Percentiles rank a stretch among this genome's conserved stretches.
Evolutionary conservation across 2,888 invertebrate species (phyloP).

Genomic region (Unio delphinus): DNA sequence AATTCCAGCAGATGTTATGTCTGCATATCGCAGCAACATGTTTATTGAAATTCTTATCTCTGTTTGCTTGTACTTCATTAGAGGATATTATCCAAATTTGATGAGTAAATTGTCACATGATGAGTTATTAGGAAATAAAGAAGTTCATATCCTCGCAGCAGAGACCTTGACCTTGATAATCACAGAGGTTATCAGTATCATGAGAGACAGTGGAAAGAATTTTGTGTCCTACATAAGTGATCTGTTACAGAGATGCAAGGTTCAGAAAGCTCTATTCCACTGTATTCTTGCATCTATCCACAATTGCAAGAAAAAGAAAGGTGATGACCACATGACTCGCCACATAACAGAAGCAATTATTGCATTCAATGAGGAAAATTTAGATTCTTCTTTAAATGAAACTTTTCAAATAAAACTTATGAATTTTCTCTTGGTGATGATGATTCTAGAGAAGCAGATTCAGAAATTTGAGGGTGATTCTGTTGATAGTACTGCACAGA

Average conservation of each 20-base stretch:
- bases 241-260: constrained; percentile 80
- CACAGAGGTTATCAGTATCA: constrained; percentile 81
- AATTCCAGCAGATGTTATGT: constrained; percentile 77
- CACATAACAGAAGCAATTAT: constrained; percentile 84
- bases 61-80: constrained; percentile 84
- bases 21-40: constrained; percentile 83
- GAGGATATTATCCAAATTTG: constrained; percentile 82
- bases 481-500: constrained; percentile 67
- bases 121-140: constrained; percentile 80
- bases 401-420: constrained; percentile 69
- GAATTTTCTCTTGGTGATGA: constrained; percentile 80
- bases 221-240: constrained; percentile 85
- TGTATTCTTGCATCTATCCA: constrained; percentile 84
- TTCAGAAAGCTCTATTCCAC: constrained; percentile 87
- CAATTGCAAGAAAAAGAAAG: constrained; percentile 63
- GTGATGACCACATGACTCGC: constrained; percentile 37
- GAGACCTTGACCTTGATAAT: constrained; percentile 83
- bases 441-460: constrained; percentile 84
- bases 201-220: constrained; percentile 83
- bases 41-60: constrained; percentile 83
- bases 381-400: constrained; percentile 61
- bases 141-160: constrained; percentile 78
- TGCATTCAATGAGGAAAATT: constrained; percentile 78
- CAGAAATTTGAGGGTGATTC: constrained; percentile 60
- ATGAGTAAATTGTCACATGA: constrained; percentile 79